These are phyloP conservation scores for Diorhabda carinulata DNA, from an alignment of 1,140 invertebrate species.

Conservation along the genomic window DNA sequence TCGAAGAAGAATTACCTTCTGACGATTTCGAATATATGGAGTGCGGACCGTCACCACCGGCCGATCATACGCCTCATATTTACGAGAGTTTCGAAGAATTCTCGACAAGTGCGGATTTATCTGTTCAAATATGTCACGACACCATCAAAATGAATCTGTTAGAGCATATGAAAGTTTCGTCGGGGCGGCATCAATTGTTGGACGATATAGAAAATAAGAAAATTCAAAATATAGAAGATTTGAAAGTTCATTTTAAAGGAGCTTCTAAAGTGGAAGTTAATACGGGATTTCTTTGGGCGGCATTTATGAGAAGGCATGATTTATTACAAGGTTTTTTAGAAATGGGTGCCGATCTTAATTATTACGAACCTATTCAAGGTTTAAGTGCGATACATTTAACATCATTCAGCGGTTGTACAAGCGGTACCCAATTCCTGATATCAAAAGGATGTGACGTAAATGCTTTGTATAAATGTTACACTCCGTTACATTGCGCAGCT, in stretches of 20 bases:
- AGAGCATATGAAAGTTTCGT: conserved; percentile 65
- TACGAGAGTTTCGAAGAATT: conserved; percentile 71
- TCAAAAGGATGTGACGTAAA: conserved; percentile 64
- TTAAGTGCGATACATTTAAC: conserved; percentile 68
- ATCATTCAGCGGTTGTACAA: conserved; percentile 70
- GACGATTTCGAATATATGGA: conserved; percentile 69
- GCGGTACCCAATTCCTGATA: conserved; percentile 67
- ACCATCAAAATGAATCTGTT: conserved; percentile 65
- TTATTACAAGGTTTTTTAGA: conserved; percentile 58
- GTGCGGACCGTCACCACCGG: conserved; percentile 66
- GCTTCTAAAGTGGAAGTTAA: conserved; percentile 63
- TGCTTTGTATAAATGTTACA: conserved; percentile 62
- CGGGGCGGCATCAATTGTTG: conserved; percentile 61
- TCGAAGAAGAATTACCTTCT: conserved; percentile 61
- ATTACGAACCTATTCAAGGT: conserved; percentile 63
- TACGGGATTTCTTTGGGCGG: conserved; percentile 64
- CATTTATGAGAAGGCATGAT: conserved; percentile 64
- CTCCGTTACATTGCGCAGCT: conserved; percentile 75
- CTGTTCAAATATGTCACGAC: conserved; percentile 68
- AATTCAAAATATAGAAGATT: conserved; percentile 53
- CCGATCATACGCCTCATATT: conserved; percentile 69
- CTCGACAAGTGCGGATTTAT: conserved; percentile 58
- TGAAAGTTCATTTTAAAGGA: conserved; percentile 50
- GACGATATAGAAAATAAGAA: conserved; percentile 66
- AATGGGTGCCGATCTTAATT: conserved; percentile 63